Percentiles rank a stretch among this genome's conserved stretches.
Conservation (phyloP, 2,797 vertebrate genomes). For the Macrochelys suwanniensis region DNA sequence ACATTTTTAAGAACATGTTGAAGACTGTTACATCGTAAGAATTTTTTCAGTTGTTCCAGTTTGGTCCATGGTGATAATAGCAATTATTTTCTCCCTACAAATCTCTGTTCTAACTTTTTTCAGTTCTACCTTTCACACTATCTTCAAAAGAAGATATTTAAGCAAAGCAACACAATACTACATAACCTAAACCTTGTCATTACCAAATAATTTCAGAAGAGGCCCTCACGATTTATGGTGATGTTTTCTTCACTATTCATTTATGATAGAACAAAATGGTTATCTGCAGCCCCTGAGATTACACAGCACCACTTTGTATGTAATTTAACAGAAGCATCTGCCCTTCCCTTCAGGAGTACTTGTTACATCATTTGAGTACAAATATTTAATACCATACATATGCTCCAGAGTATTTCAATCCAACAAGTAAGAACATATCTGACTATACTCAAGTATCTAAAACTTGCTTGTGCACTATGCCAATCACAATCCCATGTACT, state of each 20-base stretch:
- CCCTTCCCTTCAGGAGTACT: background rate
- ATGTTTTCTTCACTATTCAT: background rate
- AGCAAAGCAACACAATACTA: background rate
- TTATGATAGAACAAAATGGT: background rate
- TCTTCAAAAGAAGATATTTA: background rate
- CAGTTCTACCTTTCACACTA: background rate
- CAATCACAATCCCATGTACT: background rate
- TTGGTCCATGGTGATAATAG: background rate
- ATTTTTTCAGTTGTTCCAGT: background rate
- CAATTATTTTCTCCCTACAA: slow-evolving; percentile 39
- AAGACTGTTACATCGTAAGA: background rate
- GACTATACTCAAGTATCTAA: slow-evolving; percentile 8
- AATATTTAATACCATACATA: background rate
- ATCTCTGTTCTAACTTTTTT: slow-evolving; percentile 10
- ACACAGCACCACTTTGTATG: background rate
- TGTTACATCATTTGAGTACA: background rate
- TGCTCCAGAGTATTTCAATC: background rate
- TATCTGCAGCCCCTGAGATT: background rate
- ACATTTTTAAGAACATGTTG: background rate
- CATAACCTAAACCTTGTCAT: background rate
- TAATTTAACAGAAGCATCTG: slow-evolving; percentile 1
- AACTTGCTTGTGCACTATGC: background rate
- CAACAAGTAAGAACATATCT: background rate
- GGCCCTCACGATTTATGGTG: background rate
- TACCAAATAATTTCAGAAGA: background rate